Conservation (phyloP, 2,888 invertebrate genomes). For the Lasioglossum leucozonium region DNA sequence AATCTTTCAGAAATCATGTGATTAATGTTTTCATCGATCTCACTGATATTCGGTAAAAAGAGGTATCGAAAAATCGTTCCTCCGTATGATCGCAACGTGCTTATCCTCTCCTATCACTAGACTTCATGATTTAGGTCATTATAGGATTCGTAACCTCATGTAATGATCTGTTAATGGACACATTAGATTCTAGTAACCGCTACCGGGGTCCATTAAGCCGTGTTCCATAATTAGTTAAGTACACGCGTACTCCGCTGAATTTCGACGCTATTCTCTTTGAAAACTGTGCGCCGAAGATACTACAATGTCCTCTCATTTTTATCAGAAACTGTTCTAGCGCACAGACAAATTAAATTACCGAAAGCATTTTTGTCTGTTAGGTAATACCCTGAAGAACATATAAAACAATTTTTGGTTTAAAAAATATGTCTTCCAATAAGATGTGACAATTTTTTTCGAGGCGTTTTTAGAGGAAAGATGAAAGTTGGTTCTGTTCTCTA, state of each 20-base stretch:
- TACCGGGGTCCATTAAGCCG: constrained; percentile 8
- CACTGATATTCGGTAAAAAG: neutral
- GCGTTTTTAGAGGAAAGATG: too few species aligned
- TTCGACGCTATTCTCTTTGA: neutral
- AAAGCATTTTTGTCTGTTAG: too few species aligned
- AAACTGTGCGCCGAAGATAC: neutral
- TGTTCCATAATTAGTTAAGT: constrained; percentile 19
- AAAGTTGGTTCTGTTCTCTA: too few species aligned
- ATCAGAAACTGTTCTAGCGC: too few species aligned
- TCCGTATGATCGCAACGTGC: too few species aligned
- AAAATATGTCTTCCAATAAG: too few species aligned
- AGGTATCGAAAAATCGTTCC: neutral
- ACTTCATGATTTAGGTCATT: constrained; percentile 7
- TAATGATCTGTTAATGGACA: constrained; percentile 20
- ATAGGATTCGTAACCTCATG: constrained; percentile 13
- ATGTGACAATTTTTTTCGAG: too few species aligned
- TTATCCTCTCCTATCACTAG: neutral
- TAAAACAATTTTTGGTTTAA: too few species aligned
- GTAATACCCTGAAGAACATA: too few species aligned
- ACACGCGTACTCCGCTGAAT: neutral
- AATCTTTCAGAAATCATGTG: neutral
- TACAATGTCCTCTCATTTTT: neutral
- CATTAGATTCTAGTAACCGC: constrained; percentile 12
- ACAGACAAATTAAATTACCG: too few species aligned
- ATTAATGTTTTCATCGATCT: neutral